Percentiles rank a stretch among this genome's conserved stretches.
phyloP scores from a whole-genome alignment of 2,888 invertebrate species.

The Eupithecia subfuscata region DNA sequence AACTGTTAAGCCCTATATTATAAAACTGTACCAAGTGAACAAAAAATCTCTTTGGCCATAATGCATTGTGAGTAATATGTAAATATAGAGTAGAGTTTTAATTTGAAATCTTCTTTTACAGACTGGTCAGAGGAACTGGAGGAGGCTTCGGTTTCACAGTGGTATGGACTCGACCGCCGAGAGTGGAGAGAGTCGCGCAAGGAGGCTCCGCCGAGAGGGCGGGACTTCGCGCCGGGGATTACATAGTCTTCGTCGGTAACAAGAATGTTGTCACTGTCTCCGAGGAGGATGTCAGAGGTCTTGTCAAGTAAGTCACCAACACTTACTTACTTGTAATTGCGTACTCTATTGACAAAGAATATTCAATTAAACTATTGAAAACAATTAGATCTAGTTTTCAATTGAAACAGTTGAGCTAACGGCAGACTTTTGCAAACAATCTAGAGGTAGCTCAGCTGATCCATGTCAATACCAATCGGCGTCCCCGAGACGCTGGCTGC shows the following conservation, averaged over 20 bases:
- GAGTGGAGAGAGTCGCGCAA: constrained; percentile 92
- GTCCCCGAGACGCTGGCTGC: too few relatives aligned
- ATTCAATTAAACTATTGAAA: too few relatives aligned
- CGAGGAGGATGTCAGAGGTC: constrained; percentile 86
- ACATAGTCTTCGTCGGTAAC: constrained; percentile 94
- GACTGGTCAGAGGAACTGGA: constrained; percentile 77
- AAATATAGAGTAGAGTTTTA: background rate
- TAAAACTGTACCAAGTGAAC: too few relatives aligned
- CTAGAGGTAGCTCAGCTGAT: too few relatives aligned
- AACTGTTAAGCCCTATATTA: background rate
- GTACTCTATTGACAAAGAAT: too few relatives aligned
- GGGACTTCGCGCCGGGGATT: constrained; percentile 92
- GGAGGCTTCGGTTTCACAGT: constrained; percentile 94
- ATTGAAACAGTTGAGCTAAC: too few relatives aligned
- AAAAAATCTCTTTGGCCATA: too few relatives aligned
- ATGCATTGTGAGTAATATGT: too few relatives aligned
- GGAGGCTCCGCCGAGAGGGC: constrained; percentile 93
- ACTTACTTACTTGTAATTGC: background rate
- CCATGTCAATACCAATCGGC: too few relatives aligned
- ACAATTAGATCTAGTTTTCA: too few relatives aligned
- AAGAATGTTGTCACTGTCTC: constrained; percentile 93
- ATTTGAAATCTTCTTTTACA: constrained; percentile 42
- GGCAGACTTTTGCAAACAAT: too few relatives aligned
- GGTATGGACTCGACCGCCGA: constrained; percentile 94
- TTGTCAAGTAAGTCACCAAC: constrained; percentile 86